Evolutionary conservation across 2,888 invertebrate genomes (phyloP).

Genomic region (Drosophila engyochracea): DNA sequence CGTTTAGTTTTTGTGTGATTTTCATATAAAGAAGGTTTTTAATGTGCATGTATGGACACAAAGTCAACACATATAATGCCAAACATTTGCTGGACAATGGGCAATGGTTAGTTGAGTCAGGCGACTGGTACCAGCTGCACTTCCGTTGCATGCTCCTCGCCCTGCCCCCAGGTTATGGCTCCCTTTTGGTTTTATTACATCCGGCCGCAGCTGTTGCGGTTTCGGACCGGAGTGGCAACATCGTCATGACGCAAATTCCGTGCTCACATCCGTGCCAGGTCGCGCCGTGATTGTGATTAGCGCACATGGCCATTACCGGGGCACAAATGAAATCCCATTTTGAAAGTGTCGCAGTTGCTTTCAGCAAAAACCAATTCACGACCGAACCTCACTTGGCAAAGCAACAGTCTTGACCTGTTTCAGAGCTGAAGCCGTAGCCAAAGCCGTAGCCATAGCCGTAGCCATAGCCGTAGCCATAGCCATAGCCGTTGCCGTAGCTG

Average conservation of each 20-base stretch:
- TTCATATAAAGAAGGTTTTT: not conserved
- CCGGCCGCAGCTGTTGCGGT: conserved; percentile 61
- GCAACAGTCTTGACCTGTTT: conserved; percentile 39
- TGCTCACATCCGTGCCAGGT: conserved; percentile 24
- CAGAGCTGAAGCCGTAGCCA: not conserved
- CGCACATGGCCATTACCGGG: conserved; percentile 43
- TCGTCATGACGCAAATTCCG: conserved; percentile 21
- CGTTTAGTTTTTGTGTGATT: not conserved
- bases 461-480: not conserved
- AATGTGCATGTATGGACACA: conserved; percentile 22
- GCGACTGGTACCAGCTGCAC: conserved; percentile 52
- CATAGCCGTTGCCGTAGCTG: not conserved
- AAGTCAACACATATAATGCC: conserved; percentile 16
- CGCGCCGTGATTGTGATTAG: conserved; percentile 36
- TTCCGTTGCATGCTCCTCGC: conserved; percentile 64
- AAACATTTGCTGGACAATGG: conserved; percentile 35
- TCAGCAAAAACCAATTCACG: conserved; percentile 7
- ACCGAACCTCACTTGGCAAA: not conserved
- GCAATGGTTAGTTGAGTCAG: conserved; percentile 32
- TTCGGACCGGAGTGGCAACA: conserved; percentile 23
- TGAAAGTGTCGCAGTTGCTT: conserved; percentile 22
- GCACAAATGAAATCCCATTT: conserved; percentile 40
- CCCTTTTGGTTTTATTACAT: conserved; percentile 54
- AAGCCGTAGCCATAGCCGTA: not conserved
- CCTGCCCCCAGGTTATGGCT: not conserved